Percentiles rank a stretch among this genome's conserved stretches.
These are phyloP conservation scores for Chironomus striatipennis DNA, from an alignment of 1,140 invertebrate species.

Conservation along the genomic window DNA sequence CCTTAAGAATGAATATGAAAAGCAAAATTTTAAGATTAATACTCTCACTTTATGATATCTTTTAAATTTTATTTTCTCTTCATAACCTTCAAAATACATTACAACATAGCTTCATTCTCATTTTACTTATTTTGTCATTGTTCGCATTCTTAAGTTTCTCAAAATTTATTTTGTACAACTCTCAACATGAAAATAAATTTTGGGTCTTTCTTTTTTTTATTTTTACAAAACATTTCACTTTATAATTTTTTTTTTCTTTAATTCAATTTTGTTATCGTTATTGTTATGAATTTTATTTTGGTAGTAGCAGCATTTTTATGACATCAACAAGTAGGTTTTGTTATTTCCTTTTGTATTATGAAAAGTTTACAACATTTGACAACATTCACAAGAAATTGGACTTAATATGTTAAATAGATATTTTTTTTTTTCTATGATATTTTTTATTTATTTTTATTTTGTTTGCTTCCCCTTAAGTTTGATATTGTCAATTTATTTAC, in stretches of 20 bases:
- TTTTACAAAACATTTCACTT: not conserved
- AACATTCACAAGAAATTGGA: not conserved
- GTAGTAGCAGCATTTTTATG: not conserved
- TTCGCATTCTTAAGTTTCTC: not conserved
- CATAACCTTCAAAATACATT: too few relatives aligned
- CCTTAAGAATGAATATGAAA: too few relatives aligned
- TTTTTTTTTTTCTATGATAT: not conserved
- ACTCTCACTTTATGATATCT: too few relatives aligned
- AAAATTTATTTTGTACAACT: not conserved
- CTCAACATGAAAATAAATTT: too few relatives aligned
- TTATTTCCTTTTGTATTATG: too few relatives aligned
- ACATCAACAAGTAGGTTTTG: not conserved
- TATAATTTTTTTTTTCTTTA: not conserved
- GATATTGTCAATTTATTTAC: constrained; percentile 9
- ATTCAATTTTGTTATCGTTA: not conserved
- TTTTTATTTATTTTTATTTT: not conserved
- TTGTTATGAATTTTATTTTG: not conserved
- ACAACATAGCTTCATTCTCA: not conserved
- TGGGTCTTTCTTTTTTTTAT: not conserved
- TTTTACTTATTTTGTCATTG: not conserved
- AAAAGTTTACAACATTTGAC: not conserved
- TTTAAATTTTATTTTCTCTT: too few relatives aligned
- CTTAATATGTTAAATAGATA: too few relatives aligned
- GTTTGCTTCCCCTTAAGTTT: constrained; percentile 5
- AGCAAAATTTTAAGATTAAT: too few relatives aligned